Conservation (phyloP, 2,797 vertebrate species). For the Arremon brunneinucha region DNA sequence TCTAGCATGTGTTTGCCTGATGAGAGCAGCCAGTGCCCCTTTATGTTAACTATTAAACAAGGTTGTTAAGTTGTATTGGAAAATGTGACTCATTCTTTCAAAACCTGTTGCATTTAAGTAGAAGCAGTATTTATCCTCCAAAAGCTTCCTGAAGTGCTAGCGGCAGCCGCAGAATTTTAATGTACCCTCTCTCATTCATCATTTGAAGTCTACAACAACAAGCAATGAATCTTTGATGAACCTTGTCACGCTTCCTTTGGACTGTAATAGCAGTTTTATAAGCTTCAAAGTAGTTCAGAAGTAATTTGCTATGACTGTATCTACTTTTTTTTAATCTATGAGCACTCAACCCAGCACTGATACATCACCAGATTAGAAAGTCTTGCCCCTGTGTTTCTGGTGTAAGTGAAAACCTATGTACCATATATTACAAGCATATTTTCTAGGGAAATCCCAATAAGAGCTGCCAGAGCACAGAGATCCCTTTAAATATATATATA, state of each 20-base stretch:
- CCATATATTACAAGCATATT: not conserved
- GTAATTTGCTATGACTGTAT: not conserved
- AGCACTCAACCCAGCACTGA: not conserved
- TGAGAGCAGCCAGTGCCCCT: not conserved
- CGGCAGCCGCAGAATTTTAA: constrained; percentile 27
- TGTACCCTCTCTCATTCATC: constrained; percentile 8
- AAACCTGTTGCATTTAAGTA: not conserved
- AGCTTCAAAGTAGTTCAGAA: not conserved
- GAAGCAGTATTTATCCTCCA: not conserved
- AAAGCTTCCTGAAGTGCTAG: not conserved
- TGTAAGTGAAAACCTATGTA: not conserved
- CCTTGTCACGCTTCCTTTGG: not conserved
- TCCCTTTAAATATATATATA: not conserved
- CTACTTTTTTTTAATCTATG: not conserved
- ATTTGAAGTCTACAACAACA: constrained; percentile 3
- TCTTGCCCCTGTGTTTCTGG: not conserved
- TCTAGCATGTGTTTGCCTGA: not conserved
- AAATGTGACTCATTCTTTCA: not conserved
- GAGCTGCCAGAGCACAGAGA: not conserved
- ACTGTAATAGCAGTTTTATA: not conserved
- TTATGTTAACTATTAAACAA: not conserved
- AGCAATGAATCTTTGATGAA: constrained; percentile 24
- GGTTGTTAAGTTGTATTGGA: not conserved
- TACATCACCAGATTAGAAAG: not conserved
- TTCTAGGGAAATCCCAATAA: not conserved